Percentiles rank a stretch among this genome's conserved stretches.
Evolutionary conservation across 2,888 invertebrate genomes (phyloP).

Genomic region (Tachina lurida): DNA sequence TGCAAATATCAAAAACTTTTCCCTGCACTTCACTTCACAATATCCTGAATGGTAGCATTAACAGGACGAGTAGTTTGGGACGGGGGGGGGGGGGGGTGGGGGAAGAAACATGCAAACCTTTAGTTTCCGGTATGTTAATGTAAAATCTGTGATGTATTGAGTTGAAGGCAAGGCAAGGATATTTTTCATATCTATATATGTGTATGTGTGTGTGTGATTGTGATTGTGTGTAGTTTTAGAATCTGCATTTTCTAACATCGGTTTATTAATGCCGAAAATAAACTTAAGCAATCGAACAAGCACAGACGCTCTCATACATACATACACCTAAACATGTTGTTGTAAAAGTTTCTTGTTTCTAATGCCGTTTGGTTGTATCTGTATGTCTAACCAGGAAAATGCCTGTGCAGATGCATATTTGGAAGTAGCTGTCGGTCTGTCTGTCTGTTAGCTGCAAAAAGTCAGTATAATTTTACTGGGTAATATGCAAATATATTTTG

Average conservation of each 20-base stretch:
- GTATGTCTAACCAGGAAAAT: conserved; percentile 4
- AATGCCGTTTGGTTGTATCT: conserved; percentile 19
- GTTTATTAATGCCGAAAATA: conserved; percentile 72
- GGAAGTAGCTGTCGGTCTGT: neutral
- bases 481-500: conserved; percentile 75
- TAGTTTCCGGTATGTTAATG: conserved; percentile 62
- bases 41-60: neutral
- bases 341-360: conserved; percentile 53
- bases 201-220: neutral
- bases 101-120: conserved; percentile 53
- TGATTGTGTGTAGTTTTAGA: conserved; percentile 39
- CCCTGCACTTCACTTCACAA: neutral
- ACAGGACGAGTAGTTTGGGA: conserved; percentile 9
- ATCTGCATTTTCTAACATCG: conserved; percentile 66
- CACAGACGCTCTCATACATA: conserved; percentile 50
- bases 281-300: conserved; percentile 73
- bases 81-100: neutral
- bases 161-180: conserved; percentile 42
- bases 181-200: neutral
- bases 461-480: conserved; percentile 69
- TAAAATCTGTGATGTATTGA: conserved; percentile 59
- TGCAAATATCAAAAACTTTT: conserved; percentile 67
- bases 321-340: conserved; percentile 27
- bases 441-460: conserved; percentile 56
- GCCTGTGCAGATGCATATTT: conserved; percentile 14